Evolutionary conservation across 2,888 invertebrate genomes (phyloP).

Genomic region (Fabriciana adippe): DNA sequence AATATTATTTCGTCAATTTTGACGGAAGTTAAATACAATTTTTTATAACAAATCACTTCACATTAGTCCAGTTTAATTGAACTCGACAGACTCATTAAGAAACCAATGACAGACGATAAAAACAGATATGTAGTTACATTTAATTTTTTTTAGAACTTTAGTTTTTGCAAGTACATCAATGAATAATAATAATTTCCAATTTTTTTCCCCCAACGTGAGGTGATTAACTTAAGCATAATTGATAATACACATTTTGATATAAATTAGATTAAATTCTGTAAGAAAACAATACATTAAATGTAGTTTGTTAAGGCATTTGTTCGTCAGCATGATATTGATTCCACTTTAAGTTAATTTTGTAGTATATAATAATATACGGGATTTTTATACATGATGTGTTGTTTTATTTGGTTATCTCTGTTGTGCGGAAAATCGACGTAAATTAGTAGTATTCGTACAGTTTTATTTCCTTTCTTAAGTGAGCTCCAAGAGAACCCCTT

Average conservation of each 20-base stretch:
- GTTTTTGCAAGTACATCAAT: no score
- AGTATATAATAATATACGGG: conserved; percentile 33
- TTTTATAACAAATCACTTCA: neutral
- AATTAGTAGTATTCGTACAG: neutral
- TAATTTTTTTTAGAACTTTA: no score
- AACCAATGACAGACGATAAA: no score
- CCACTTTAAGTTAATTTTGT: conserved; percentile 33
- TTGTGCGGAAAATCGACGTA: no score
- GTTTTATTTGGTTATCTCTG: neutral
- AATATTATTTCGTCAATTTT: conserved; percentile 10
- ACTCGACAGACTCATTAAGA: no score
- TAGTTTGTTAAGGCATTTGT: conserved; percentile 15
- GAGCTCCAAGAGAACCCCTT: no score
- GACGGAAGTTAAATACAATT: conserved; percentile 10
- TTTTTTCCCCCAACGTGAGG: neutral
- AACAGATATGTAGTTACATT: no score
- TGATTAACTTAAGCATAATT: conserved; percentile 18
- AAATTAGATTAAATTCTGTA: neutral
- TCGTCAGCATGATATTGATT: conserved; percentile 23
- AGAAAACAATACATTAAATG: neutral
- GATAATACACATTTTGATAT: conserved; percentile 26
- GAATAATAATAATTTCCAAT: neutral
- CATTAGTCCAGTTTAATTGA: neutral
- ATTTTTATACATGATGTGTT: conserved; percentile 23
- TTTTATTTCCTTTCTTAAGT: no score